Percentiles rank a stretch among this genome's conserved stretches.
phyloP scores from a whole-genome alignment of 1,140 invertebrate species.

The Solen grandis region DNA sequence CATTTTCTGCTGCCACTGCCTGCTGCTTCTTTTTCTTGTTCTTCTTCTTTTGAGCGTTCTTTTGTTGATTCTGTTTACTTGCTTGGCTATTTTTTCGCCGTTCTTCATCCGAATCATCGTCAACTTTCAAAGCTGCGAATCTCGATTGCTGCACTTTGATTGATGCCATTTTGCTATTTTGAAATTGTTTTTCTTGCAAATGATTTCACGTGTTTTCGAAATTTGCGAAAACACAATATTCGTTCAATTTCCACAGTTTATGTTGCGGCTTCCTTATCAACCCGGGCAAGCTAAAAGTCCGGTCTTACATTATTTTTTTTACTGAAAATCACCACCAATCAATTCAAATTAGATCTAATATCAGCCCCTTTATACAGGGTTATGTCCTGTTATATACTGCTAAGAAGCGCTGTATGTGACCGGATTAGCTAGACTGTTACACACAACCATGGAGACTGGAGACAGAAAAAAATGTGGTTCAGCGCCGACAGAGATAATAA shows the following conservation, averaged over 20 bases:
- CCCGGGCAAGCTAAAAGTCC: too few species aligned
- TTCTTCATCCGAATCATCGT: conserved; percentile 42
- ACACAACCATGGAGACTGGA: too few species aligned
- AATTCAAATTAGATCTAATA: too few species aligned
- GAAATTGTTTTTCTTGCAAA: not conserved
- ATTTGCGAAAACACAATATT: not conserved
- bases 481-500: too few species aligned
- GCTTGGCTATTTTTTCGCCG: not conserved
- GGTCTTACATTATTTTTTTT: too few species aligned
- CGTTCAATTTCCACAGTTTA: conserved; percentile 22
- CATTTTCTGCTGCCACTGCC: conserved; percentile 12
- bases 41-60: conserved; percentile 37
- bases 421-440: too few species aligned
- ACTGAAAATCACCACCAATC: too few species aligned
- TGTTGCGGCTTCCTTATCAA: too few species aligned
- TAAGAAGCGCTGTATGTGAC: too few species aligned
- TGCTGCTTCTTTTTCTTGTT: conserved; percentile 52
- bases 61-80: conserved; percentile 6
- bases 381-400: too few species aligned
- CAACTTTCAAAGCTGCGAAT: conserved; percentile 45
- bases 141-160: conserved; percentile 41
- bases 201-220: not conserved
- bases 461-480: too few species aligned
- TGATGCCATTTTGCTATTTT: conserved; percentile 27
- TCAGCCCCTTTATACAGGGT: too few species aligned